A percentile compares a stretch with the other conserved stretches of the same genome.
Evolutionary conservation across 2,888 invertebrate species (phyloP).

Genomic region (Romanomermis culicivorax): DNA sequence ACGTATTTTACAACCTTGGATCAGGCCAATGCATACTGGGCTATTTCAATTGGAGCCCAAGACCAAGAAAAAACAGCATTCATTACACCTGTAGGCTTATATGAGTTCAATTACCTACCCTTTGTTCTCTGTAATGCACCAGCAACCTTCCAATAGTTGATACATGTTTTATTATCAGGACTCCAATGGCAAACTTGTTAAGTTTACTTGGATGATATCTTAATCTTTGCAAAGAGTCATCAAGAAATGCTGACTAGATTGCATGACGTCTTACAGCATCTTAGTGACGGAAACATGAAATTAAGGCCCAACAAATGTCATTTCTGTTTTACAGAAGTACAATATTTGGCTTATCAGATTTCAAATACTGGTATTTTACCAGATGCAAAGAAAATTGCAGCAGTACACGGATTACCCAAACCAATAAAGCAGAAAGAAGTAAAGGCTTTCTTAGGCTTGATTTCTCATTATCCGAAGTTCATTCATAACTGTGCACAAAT

Average conservation of each 20-base stretch:
- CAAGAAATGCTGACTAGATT: not conserved
- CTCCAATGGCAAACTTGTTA: conserved; percentile 14
- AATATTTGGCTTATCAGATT: not conserved
- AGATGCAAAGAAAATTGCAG: conserved; percentile 1
- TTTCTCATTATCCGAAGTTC: conserved; percentile 5
- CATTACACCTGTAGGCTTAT: conserved; percentile 13
- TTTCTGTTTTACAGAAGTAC: not conserved
- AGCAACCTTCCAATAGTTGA: conserved; percentile 16
- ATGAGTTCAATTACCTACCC: conserved; percentile 14
- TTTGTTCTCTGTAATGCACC: conserved; percentile 13
- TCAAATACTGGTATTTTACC: not conserved
- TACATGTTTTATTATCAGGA: conserved; percentile 14
- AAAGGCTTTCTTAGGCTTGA: conserved; percentile 2
- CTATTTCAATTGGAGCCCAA: conserved; percentile 12
- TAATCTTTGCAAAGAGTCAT: conserved; percentile 6
- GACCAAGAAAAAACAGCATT: conserved; percentile 17
- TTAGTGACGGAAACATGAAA: not conserved
- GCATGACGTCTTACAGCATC: not conserved
- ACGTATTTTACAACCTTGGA: not conserved
- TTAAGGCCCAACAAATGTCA: not conserved
- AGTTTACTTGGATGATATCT: conserved; percentile 17
- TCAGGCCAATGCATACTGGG: conserved; percentile 12
- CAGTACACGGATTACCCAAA: not conserved
- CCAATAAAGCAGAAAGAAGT: conserved; percentile 5
- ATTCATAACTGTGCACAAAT: not conserved